Evolutionary conservation across 2,888 invertebrate genomes (phyloP), one percentile per base, ranked within the genome.

Genomic region (Dolichomitus sp.): DNA sequence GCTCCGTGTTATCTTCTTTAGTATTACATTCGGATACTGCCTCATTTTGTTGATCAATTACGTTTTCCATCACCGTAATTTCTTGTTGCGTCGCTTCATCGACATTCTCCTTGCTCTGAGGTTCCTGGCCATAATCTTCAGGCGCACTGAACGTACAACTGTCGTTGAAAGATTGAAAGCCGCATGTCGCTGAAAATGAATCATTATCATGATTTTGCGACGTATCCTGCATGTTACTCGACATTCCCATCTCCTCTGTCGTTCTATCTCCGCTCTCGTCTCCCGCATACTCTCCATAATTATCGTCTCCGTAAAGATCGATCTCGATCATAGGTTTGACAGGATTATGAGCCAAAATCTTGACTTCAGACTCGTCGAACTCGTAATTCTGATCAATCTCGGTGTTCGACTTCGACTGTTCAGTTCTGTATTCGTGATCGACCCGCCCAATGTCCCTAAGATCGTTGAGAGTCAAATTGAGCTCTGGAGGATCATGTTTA

Each of bases 371-470:
- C 14, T 83, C 82, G 42, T 83, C 82, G 45, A 11, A 37, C 5
- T 57, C 14, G 7, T 42, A 30, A 40, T 11, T 50, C 50, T 61
- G 19, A 0, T 66, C 42, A 14, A 9, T 48, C n/a, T 33, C 30
- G 2, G 19, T 5, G 17, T 0, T 9, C 11, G 63, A 5, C 40
- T 63, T 72, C 6, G 68, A 11, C 33, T 0, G n/a, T 74, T 61
- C 69, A 11, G 33, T 65, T n/a, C 63, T 57, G 52, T 72, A 77
- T 27, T 90, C 90, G n/a, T 86, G 70, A 82, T 91, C 90, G n/a
- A 91, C 87, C 42, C 90, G 87, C 4, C 91, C 92, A 84, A 92
- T 91, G 59, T 92, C 92, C 27, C 89, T 91, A 14, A 92, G 87
- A 75, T 93, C 92, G 77, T 85, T 89, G 11, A 88, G 85, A 0